Conservation (phyloP, 2,113 vertebrate genomes). For the Corvus cornix region DNA sequence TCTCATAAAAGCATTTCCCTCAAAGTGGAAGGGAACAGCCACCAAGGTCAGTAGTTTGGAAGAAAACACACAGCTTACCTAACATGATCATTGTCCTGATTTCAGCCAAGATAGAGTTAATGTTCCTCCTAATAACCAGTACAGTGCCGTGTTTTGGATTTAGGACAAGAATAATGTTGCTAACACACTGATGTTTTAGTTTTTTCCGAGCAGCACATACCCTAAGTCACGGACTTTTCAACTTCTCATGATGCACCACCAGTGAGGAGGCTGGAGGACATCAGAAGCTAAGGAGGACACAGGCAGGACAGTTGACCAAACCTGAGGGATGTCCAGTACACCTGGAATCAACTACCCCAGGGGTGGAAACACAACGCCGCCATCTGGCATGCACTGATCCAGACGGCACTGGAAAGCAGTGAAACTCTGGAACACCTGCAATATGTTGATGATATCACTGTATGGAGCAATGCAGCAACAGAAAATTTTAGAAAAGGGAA, state of each 20-base stretch:
- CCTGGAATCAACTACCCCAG: background rate
- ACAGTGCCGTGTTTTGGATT: background rate
- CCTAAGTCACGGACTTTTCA: background rate
- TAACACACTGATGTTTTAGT: background rate
- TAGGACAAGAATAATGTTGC: background rate
- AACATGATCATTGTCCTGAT: background rate
- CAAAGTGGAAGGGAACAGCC: background rate
- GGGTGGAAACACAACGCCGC: background rate
- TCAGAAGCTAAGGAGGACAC: background rate
- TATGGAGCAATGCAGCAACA: background rate
- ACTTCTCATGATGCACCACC: background rate
- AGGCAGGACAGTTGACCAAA: background rate
- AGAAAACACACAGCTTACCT: background rate
- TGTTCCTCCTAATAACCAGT: rapidly evolving
- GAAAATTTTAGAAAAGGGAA: background rate
- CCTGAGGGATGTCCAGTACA: background rate
- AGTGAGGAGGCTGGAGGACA: background rate
- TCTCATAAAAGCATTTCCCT: background rate
- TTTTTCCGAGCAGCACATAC: background rate
- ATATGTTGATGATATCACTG: rapidly evolving
- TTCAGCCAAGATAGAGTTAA: background rate
- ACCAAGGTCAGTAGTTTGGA: background rate
- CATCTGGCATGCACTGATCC: background rate
- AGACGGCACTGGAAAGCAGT: background rate
- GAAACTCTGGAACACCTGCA: background rate